Evolutionary conservation across 1,140 invertebrate genomes (phyloP).

Genomic region (Ylistrum balloti): DNA sequence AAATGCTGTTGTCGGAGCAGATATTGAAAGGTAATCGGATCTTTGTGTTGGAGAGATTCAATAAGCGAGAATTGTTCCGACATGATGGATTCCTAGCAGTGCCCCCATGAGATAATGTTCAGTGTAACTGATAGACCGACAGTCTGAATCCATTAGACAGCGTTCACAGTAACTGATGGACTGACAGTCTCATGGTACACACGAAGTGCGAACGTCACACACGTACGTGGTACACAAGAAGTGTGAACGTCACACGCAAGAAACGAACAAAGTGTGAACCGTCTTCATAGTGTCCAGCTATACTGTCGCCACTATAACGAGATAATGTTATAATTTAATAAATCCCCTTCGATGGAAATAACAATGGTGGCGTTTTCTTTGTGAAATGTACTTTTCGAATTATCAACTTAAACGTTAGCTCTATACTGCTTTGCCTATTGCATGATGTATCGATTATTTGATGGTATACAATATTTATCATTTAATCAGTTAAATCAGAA

Average conservation of each 20-base stretch:
- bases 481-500: too few relatives aligned
- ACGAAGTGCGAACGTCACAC: slow-evolving; percentile 27
- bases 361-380: background rate
- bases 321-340: background rate
- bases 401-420: background rate
- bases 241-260: slow-evolving; percentile 23
- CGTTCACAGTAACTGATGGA: background rate
- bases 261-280: background rate
- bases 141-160: background rate
- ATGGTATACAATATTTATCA: too few relatives aligned
- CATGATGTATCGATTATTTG: background rate
- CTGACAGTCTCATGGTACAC: slow-evolving; percentile 22
- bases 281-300: background rate
- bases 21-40: background rate
- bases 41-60: background rate
- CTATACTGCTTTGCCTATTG: background rate
- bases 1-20: background rate
- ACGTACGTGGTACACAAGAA: background rate
- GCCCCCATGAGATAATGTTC: background rate
- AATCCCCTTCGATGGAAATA: background rate
- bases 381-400: background rate
- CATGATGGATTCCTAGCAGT: slow-evolving; percentile 12
- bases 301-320: background rate
- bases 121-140: background rate
- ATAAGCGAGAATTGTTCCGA: background rate